phyloP scores from a whole-genome alignment of 2,113 vertebrate species.

The Heptranchias perlo region DNA sequence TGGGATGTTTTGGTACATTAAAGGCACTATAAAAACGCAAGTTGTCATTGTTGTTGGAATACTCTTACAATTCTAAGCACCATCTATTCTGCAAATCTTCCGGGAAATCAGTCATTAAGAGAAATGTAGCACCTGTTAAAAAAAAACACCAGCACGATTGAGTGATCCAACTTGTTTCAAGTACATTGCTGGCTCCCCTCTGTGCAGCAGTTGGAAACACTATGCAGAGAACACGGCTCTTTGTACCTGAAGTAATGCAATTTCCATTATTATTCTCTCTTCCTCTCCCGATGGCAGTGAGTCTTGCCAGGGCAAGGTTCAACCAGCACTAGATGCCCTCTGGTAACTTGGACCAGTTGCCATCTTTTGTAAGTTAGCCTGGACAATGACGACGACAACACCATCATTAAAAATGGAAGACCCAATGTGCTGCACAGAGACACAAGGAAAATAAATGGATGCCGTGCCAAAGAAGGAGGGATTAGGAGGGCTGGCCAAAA shows the following conservation, averaged over 20 bases:
- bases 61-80: neutral
- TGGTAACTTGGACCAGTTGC: neutral
- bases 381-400: neutral
- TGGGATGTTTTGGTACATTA: neutral
- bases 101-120: neutral
- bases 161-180: neutral
- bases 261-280: neutral
- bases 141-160: neutral
- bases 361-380: neutral
- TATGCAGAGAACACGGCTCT: neutral
- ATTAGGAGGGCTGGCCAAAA: neutral
- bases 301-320: neutral
- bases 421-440: neutral
- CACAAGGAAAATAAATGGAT: neutral
- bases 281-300: neutral
- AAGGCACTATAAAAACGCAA: neutral
- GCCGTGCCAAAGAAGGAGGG: neutral
- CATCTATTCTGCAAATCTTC: neutral
- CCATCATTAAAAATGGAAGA: neutral
- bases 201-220: neutral
- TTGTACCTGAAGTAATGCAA: neutral
- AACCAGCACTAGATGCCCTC: neutral
- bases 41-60: neutral
- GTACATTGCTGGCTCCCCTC: neutral
- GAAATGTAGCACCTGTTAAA: neutral